Evolutionary conservation across 2,113 vertebrate species (phyloP).

Genomic region (Tychaedon coryphoeus): DNA sequence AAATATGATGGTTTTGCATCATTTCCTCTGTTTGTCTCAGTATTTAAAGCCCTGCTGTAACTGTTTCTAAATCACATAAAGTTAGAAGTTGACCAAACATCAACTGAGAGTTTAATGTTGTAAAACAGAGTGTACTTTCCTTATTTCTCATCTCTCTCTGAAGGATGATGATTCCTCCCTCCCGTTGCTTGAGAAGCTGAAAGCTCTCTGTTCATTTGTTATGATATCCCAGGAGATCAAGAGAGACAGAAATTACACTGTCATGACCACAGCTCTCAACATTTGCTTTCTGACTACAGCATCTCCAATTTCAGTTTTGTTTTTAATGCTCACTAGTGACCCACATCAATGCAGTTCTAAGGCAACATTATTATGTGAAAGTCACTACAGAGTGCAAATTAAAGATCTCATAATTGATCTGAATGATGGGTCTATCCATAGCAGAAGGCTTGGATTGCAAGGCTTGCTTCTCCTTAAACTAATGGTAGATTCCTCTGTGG

Average conservation of each 20-base stretch:
- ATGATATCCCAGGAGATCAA: constrained; percentile 12
- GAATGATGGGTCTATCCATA: constrained; percentile 45
- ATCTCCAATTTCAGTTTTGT: constrained; percentile 24
- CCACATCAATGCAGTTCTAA: constrained; percentile 54
- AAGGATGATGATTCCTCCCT: neutral
- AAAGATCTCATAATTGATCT: constrained; percentile 45
- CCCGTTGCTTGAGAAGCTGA: neutral
- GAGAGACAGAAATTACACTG: neutral
- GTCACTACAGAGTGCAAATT: constrained; percentile 46
- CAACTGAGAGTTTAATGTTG: neutral
- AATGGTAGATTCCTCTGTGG: neutral
- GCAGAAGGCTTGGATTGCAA: constrained; percentile 34
- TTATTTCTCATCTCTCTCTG: neutral
- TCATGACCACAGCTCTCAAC: neutral
- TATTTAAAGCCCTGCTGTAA: neutral
- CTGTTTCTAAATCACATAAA: neutral
- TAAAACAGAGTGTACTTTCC: neutral
- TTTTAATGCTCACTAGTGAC: constrained; percentile 45
- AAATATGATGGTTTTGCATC: neutral
- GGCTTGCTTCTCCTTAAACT: neutral
- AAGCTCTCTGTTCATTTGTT: neutral
- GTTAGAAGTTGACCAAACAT: neutral
- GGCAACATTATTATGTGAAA: constrained; percentile 59
- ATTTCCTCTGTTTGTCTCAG: neutral
- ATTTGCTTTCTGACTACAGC: constrained; percentile 11